phyloP scores from a whole-genome alignment of 2,797 vertebrate genomes.

The Huso huso region DNA sequence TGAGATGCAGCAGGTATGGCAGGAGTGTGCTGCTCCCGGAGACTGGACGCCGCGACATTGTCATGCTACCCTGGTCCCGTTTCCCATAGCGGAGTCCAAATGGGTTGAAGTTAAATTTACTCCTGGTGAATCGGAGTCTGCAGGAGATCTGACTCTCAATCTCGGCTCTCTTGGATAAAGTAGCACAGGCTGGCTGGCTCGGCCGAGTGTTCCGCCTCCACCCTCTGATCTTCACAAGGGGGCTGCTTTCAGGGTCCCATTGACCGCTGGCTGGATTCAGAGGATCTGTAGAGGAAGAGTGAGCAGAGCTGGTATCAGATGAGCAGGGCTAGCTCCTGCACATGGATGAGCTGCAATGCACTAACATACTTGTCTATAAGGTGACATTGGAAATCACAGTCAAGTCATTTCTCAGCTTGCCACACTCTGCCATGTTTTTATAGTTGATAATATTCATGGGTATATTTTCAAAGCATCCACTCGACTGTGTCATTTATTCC shows the following conservation, averaged over 20 bases:
- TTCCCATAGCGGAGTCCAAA: conserved; percentile 72
- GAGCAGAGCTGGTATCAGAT: too few species aligned
- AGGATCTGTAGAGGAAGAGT: conserved; percentile 5
- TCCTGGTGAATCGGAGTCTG: conserved; percentile 50
- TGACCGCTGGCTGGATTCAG: conserved; percentile 23
- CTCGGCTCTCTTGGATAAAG: conserved; percentile 47
- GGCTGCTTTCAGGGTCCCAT: conserved; percentile 14
- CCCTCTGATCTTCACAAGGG: conserved; percentile 23
- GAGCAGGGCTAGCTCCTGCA: too few species aligned
- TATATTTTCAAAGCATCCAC: too few species aligned
- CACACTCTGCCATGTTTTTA: too few species aligned
- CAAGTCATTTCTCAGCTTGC: too few species aligned
- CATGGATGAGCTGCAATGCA: too few species aligned
- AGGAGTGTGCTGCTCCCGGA: conserved; percentile 27
- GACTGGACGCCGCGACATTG: conserved; percentile 22
- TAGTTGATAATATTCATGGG: too few species aligned
- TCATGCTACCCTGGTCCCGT: conserved; percentile 29
- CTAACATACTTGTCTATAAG: too few species aligned
- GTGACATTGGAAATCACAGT: too few species aligned
- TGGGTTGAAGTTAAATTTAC: conserved; percentile 70
- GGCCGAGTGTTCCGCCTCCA: conserved; percentile 19
- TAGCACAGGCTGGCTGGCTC: conserved; percentile 52
- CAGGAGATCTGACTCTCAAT: conserved; percentile 54
- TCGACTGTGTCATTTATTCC: too few species aligned
- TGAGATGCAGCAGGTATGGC: conserved; percentile 32